These are phyloP conservation scores for Choloepus hoffmanni DNA, from an alignment of 2,113 vertebrate genomes.

Conservation along the genomic window DNA sequence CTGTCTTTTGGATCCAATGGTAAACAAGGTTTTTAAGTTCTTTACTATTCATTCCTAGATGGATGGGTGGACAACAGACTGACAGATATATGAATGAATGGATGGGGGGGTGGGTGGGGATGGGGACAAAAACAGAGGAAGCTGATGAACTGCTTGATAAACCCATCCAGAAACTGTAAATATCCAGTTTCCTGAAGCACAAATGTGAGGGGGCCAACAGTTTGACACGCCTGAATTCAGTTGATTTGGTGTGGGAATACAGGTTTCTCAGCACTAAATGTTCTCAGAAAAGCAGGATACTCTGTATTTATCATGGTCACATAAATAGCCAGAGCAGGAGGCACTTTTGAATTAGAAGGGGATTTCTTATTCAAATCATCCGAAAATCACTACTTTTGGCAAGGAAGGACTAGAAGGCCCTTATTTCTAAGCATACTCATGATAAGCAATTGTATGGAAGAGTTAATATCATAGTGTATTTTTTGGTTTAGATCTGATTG, in stretches of 20 bases:
- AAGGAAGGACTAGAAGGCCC: not conserved
- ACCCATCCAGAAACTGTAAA: not conserved
- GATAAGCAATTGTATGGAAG: not conserved
- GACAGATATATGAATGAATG: not conserved
- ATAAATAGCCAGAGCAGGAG: not conserved
- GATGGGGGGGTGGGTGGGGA: not conserved
- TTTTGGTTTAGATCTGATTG: not conserved
- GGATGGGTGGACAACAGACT: too few relatives aligned
- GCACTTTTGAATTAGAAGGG: not conserved
- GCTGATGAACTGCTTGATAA: not conserved
- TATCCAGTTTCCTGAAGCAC: not conserved
- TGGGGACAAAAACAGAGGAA: not conserved
- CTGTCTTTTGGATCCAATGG: not conserved
- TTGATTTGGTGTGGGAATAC: not conserved
- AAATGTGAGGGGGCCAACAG: not conserved
- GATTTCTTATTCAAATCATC: not conserved
- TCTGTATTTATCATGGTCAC: not conserved
- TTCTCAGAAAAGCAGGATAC: not conserved
- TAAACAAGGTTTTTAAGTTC: slow-evolving; percentile 35
- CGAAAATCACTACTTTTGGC: not conserved
- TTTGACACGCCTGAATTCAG: not conserved
- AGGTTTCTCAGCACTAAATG: not conserved
- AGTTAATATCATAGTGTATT: not conserved
- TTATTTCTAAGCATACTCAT: not conserved
- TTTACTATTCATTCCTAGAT: not conserved